Conservation (phyloP, 2,797 vertebrate genomes). For the Pachyuromys duprasi region DNA sequence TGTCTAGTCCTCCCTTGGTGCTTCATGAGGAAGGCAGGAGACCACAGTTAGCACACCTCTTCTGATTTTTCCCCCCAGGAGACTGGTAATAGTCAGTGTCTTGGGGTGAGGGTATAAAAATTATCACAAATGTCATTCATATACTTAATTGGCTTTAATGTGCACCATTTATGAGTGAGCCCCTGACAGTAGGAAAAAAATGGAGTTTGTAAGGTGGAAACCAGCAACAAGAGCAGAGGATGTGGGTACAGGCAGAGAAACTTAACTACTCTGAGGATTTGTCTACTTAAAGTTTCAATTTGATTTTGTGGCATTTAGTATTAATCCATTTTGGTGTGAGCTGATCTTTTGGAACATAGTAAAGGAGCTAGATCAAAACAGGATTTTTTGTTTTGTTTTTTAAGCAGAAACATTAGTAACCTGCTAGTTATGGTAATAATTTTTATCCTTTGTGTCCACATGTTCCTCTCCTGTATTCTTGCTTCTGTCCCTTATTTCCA, state of each 20-base stretch:
- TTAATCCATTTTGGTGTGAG: not conserved
- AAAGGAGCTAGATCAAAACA: not conserved
- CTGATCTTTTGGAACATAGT: not conserved
- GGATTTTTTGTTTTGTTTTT: not conserved
- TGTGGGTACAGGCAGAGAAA: not conserved
- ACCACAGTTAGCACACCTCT: not conserved
- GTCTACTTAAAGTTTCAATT: not conserved
- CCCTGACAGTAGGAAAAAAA: not conserved
- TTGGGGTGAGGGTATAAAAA: not conserved
- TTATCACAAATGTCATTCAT: not conserved
- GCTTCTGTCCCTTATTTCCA: not conserved
- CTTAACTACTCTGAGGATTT: not conserved
- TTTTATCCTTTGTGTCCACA: not conserved
- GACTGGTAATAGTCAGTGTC: not conserved
- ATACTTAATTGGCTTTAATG: not conserved
- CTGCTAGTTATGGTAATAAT: not conserved
- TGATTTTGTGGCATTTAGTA: not conserved
- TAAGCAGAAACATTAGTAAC: not conserved
- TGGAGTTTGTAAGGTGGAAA: not conserved
- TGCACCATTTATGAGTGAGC: not conserved
- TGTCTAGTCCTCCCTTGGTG: not conserved
- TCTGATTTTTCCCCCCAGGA: not conserved
- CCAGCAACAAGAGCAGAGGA: too few species aligned
- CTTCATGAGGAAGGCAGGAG: not conserved
- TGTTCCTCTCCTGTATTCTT: not conserved